Percentiles rank a stretch among this genome's conserved stretches.
These are phyloP conservation scores for Stratiomys singularior DNA, from an alignment of 2,888 invertebrate genomes.

Conservation along the genomic window DNA sequence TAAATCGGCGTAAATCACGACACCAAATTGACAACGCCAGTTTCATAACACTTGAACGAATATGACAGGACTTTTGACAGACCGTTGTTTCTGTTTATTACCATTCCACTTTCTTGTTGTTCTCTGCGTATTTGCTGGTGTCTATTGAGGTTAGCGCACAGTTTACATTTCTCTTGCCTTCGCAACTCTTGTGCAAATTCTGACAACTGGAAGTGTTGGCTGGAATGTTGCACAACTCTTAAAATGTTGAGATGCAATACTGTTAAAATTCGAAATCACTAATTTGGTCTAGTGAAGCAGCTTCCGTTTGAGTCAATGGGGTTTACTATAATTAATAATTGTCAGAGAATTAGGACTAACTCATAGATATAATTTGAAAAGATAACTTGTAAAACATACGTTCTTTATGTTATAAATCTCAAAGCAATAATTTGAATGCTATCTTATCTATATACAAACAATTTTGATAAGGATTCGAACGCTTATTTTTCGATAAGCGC, in stretches of 20 bases:
- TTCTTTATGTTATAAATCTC: too few species aligned
- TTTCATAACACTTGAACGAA: slow-evolving; percentile 23
- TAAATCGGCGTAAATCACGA: slow-evolving; percentile 9
- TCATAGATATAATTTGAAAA: too few species aligned
- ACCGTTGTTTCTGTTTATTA: slow-evolving; percentile 33
- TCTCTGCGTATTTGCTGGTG: not conserved
- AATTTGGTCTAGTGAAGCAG: too few species aligned
- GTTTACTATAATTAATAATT: too few species aligned
- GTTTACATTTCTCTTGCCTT: not conserved
- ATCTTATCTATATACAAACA: too few species aligned
- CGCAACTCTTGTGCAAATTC: not conserved
- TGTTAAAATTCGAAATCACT: not conserved
- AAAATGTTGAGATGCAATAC: not conserved
- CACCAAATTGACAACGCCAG: not conserved
- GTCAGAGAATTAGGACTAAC: too few species aligned
- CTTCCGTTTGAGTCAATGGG: too few species aligned
- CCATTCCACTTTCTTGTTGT: slow-evolving; percentile 9
- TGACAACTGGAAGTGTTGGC: not conserved
- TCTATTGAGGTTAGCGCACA: too few species aligned
- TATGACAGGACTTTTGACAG: slow-evolving; percentile 22
- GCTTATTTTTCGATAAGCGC: too few species aligned
- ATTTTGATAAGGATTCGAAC: too few species aligned
- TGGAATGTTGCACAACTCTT: not conserved
- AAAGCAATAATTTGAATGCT: too few species aligned
- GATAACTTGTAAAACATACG: too few species aligned